Conservation (phyloP, 2,797 vertebrate species). For the Diglossa cyanea region DNA sequence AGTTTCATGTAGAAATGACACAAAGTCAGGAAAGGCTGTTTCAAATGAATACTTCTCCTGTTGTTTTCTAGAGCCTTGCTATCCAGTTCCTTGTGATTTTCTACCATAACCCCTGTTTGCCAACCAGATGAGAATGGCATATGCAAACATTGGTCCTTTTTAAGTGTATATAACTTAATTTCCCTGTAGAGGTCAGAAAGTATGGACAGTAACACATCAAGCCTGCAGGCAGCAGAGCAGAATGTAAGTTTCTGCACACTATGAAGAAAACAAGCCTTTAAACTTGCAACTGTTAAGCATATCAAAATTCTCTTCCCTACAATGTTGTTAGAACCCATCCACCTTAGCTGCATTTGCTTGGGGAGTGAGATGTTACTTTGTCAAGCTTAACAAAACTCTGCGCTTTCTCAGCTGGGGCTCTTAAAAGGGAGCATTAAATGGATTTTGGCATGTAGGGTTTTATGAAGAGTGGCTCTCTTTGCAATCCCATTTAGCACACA, state of each 20-base stretch:
- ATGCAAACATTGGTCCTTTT: background rate
- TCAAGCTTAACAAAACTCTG: background rate
- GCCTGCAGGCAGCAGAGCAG: background rate
- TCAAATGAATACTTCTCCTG: background rate
- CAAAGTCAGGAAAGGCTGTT: background rate
- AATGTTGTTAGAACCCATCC: background rate
- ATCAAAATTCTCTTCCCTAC: background rate
- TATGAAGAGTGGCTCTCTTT: background rate
- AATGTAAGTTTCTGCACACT: background rate
- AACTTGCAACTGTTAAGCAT: background rate
- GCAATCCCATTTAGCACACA: background rate
- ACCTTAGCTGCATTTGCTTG: background rate
- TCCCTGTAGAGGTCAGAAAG: background rate
- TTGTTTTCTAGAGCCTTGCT: background rate
- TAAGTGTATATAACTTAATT: background rate
- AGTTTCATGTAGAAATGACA: background rate
- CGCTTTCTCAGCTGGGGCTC: background rate
- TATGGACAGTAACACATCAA: background rate
- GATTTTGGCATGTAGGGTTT: background rate
- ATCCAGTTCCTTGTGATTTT: background rate
- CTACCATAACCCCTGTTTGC: background rate
- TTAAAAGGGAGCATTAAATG: background rate
- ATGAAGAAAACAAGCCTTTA: background rate
- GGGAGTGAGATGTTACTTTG: background rate
- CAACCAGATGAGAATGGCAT: background rate